Percentiles rank a stretch among this genome's conserved stretches.
Evolutionary conservation across 2,888 invertebrate genomes (phyloP).

Genomic region (Drosophila paranaensis): DNA sequence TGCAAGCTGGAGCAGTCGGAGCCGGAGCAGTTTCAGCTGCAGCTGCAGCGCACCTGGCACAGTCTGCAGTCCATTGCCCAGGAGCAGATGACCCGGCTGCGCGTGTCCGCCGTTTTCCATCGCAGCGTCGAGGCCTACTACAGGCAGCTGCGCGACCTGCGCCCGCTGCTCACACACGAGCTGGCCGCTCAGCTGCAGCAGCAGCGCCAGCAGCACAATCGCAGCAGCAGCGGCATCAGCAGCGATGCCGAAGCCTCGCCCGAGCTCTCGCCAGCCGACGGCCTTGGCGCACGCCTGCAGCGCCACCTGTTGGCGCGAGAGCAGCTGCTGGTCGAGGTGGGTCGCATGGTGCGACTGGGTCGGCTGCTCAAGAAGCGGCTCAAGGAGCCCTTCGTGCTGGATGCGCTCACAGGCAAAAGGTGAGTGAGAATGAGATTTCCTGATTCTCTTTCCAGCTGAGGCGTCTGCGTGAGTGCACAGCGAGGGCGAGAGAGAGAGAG

Average conservation of each 20-base stretch:
- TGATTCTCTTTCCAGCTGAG: slow-evolving; percentile 1
- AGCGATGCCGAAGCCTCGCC: slow-evolving; percentile 66
- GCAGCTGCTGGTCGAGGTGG: slow-evolving; percentile 89
- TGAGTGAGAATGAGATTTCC: slow-evolving; percentile 47
- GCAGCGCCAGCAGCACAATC: slow-evolving; percentile 69
- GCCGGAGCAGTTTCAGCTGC: slow-evolving; percentile 86
- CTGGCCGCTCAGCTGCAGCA: slow-evolving; percentile 65
- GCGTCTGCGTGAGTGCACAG: slow-evolving; percentile 13
- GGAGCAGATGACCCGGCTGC: slow-evolving; percentile 90
- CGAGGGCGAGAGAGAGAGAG: background rate
- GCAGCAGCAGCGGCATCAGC: slow-evolving; percentile 69
- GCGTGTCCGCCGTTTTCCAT: slow-evolving; percentile 91
- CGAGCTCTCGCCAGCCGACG: slow-evolving; percentile 46
- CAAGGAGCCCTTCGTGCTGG: slow-evolving; percentile 87
- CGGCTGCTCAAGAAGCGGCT: slow-evolving; percentile 88
- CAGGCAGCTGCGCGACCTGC: slow-evolving; percentile 87
- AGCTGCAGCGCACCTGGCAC: slow-evolving; percentile 89
- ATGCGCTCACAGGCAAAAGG: slow-evolving; percentile 83
- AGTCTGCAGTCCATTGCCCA: slow-evolving; percentile 89
- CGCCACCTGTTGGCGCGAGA: slow-evolving; percentile 87
- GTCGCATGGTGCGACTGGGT: slow-evolving; percentile 90
- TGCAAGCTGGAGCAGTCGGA: slow-evolving; percentile 88
- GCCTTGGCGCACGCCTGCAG: slow-evolving; percentile 83
- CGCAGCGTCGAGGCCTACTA: slow-evolving; percentile 89
- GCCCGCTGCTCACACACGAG: slow-evolving; percentile 86